Evolutionary conservation across 2,888 invertebrate species (phyloP), one percentile per base, ranked within the genome.

Genomic region (Phengaris alcon): DNA sequence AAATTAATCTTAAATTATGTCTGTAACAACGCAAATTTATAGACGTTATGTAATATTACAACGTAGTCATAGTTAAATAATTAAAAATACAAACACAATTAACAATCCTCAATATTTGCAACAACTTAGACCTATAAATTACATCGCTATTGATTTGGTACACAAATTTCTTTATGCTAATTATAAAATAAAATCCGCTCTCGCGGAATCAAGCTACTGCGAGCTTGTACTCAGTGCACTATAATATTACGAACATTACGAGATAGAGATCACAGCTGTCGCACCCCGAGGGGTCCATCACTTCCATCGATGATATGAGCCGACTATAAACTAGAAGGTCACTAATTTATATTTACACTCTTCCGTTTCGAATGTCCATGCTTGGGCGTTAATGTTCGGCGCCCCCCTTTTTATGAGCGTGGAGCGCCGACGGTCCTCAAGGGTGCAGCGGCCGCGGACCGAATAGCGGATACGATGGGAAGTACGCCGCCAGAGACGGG

Each of bases 391-490:
- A 93, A 85, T 88, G 89, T 80, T 91, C 91, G 90, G 93, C 91
- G 91, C 93, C 90, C 91, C 91, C 90, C 85, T 90, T 93, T 88
- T 91, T 93, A 93, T 95, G 95, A 85, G 95, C 95, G 93, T 96
- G 97, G 95, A 96, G 95, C 84, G 95, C 95, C 85, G 96, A 95
- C 76, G 96, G 95, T 78, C 97, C 96, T 82, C 97, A 97, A 85
- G 97, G 95, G 84, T 93, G 94, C 80, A 94, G 88, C 13, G 92
- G 90, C 80, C 97, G 94, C 55, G 97, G 97, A 4, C 97, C 97
- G 86, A 98, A 98, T 78, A 98, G 90, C 64, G 97, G 96, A 88
- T 98, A 98, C 48, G 97, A 97, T 2, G 97, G 97, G 87, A 98
- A 97, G 88, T 97, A 97, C 59, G 97, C 97, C 6, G 97, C 96